phyloP scores from a whole-genome alignment of 2,797 vertebrate genomes.

The Bradypodion ventrale region DNA sequence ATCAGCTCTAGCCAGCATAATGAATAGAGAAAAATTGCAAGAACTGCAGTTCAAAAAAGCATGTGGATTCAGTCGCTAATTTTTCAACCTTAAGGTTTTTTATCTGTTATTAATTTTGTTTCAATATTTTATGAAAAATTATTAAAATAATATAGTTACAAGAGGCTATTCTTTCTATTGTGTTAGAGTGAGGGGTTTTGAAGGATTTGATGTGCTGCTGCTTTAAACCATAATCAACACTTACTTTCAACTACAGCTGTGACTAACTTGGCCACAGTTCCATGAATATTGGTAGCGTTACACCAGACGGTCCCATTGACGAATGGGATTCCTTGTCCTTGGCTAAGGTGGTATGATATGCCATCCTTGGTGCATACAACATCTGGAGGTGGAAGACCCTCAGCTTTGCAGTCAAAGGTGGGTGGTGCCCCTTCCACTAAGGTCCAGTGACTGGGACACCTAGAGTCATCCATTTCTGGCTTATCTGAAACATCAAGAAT shows the following conservation, averaged over 20 bases:
- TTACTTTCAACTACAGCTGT: slow-evolving; percentile 70
- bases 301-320: slow-evolving; percentile 63
- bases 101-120: not conserved
- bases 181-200: not conserved
- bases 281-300: slow-evolving; percentile 65
- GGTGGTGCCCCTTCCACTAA: slow-evolving; percentile 64
- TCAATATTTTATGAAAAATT: no score
- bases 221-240: slow-evolving; percentile 15
- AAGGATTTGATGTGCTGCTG: not conserved
- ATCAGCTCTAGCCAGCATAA: no score
- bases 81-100: not conserved
- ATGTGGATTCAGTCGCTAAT: not conserved
- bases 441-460: slow-evolving; percentile 61
- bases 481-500: slow-evolving; percentile 53
- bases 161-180: not conserved
- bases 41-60: no score
- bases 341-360: not conserved
- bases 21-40: no score
- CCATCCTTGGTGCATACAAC: slow-evolving; percentile 42
- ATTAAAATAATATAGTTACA: no score
- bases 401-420: slow-evolving; percentile 53
- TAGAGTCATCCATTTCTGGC: slow-evolving; percentile 55
- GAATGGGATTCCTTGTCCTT: slow-evolving; percentile 21
- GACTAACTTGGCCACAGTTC: slow-evolving; percentile 53
- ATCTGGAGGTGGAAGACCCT: slow-evolving; percentile 54